Base-by-base conservation (phyloP, 2,797 vertebrate species). In the Petrocephalus sullivani region DNA sequence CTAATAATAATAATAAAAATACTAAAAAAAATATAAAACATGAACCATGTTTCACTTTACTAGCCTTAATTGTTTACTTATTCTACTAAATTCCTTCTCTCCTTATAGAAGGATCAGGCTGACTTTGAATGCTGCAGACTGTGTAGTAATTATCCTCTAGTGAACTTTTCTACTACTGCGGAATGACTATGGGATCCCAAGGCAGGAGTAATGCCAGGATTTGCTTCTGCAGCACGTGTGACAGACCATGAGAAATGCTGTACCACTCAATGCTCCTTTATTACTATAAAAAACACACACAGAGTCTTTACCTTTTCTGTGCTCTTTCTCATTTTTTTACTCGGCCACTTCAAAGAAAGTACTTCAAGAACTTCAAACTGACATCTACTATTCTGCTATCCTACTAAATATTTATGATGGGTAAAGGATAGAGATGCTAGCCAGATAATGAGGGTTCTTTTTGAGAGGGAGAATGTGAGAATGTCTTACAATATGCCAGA, bases 111-210 rank as follows among this genome's bases (percentile, higher is more conserved):
- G 91, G 93, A 94, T 93, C 93, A 90, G 91, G 92, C 88, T 90
- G 88, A 92, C 93, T 95, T 93, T 90, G 91, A 89, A 92, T 91
- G 85, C 89, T 90, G 94, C 93, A 95, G 93, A 93, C 92, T 84
- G 14, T 37, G 21, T 58, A 56, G 21, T 53, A 37, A 53, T 54
- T 28, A 28, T 53, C 82, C 51, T 85, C n/a, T 53, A 54, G 51
- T 10, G 46, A 53, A 85, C 53, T 28, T 56, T 12, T 53, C 49
- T 60, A 64, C 57, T 85, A 56, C 71, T 33, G 41, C n/a, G 41
- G 78, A 84, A 88, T 88, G 54, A 64, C 58, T 19, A 9, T 85
- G 8, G 21, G 49, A 60, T 54, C 90, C 89, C 81, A 87, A 33
- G 58, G 89, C 88, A 86, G 89, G 90, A 87, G 91, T 89, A 90